Evolutionary conservation across 2,113 vertebrate species (phyloP), one percentile per base, ranked within the genome.

Genomic region (Ia io): DNA sequence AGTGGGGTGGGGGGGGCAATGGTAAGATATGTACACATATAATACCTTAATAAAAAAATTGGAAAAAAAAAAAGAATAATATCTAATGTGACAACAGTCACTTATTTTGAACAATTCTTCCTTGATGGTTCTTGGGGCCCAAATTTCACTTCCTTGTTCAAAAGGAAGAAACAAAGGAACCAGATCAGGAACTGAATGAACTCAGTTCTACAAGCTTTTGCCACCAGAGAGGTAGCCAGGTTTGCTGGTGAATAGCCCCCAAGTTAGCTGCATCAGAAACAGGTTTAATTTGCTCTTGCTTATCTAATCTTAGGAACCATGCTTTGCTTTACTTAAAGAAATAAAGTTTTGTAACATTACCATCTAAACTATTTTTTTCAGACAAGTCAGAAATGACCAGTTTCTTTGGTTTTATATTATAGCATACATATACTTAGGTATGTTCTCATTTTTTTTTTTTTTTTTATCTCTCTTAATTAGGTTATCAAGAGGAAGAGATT

Each of bases 271-370:
- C 80, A 78, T 77, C 83, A 91, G 51, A 84, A 88, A 82, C 32
- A 42, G 65, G n/a, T n/a, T 92, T 74, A 74, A 35, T 67, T 84
- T 94, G 47, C 35, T 90, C 93, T 90, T 59, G 28, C 44, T 76
- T 84, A 59, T 35, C 1, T 80, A 76, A 91, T 49, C 14, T 80
- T 89, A 76, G 51, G 18, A 74, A 17, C 18, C 17, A 32, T 13
- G 18, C 32, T 77, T 63, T 87, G 35, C 90, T 84, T 94, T 92
- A 61, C 59, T 69, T 42, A 77, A 61, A 90, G 25, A 76, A 83
- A 87, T 71, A 42, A 88, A 56, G 17, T 84, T 93, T 67, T 71
- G 69, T 47, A 87, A 87, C 17, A 74, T 59, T 44, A 85, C 5
- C 18, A 85, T 80, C 30, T 49, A 69, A 89, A 42, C 6, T 61